Conservation (phyloP, 2,797 vertebrate species). For the Champsocephalus gunnari region DNA sequence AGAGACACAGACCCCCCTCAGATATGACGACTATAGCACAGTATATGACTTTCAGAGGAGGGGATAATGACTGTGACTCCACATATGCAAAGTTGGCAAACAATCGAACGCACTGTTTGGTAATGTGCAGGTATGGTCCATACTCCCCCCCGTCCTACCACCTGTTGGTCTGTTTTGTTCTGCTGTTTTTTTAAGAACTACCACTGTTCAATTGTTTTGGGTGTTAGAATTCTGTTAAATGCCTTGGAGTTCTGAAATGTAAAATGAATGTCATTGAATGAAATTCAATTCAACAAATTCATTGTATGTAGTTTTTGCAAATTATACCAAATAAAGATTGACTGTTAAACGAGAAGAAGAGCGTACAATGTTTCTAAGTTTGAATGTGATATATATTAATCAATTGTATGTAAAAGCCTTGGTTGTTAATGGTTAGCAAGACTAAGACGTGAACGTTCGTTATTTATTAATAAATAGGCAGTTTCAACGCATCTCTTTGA, state of each 20-base stretch:
- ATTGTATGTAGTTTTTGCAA: constrained; percentile 67
- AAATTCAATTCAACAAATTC: constrained; percentile 44
- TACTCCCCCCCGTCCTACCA: neutral
- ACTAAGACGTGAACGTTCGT: too few species aligned
- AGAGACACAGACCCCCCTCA: constrained; percentile 44
- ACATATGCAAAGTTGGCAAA: constrained; percentile 51
- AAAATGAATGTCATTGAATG: constrained; percentile 37
- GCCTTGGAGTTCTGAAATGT: constrained; percentile 54
- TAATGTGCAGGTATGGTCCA: constrained; percentile 5
- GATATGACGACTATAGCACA: constrained; percentile 24
- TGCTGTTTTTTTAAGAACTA: constrained; percentile 40
- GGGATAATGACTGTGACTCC: constrained; percentile 46
- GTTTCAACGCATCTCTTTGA: too few species aligned
- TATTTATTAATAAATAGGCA: too few species aligned
- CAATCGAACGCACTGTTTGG: constrained; percentile 43
- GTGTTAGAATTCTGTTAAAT: constrained; percentile 44
- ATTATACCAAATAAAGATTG: constrained; percentile 75
- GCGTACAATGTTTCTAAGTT: neutral
- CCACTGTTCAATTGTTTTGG: constrained; percentile 32
- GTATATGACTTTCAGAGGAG: constrained; percentile 56
- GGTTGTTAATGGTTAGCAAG: too few species aligned
- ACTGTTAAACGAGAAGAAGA: constrained; percentile 47
- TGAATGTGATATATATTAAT: too few species aligned
- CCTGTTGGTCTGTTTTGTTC: constrained; percentile 24
- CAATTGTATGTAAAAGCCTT: too few species aligned